phyloP scores from a whole-genome alignment of 2,888 invertebrate species.

The Caenorhabditis becei region DNA sequence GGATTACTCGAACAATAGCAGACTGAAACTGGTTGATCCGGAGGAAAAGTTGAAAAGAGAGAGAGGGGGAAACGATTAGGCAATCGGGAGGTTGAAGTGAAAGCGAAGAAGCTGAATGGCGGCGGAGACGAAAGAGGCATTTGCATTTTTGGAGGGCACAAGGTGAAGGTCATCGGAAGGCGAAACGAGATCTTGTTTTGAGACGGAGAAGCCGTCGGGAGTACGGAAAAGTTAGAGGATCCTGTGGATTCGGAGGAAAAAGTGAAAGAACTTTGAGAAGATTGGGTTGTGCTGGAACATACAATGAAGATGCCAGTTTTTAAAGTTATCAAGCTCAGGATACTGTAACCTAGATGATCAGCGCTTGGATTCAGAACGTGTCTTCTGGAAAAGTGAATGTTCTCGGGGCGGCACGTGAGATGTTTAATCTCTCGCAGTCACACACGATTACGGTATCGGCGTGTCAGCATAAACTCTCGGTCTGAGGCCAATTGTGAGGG shows the following conservation, averaged over 20 bases:
- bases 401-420: no score
- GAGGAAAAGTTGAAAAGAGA: constrained; percentile 18
- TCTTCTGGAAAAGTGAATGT: background rate
- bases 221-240: background rate
- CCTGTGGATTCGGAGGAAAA: no score
- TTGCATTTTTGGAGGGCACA: constrained; percentile 6
- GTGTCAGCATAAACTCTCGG: constrained; percentile 5
- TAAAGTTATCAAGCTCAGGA: no score
- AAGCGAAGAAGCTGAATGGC: constrained; percentile 14
- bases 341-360: no score
- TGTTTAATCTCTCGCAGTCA: background rate
- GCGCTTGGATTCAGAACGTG: no score
- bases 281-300: no score
- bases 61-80: constrained; percentile 13
- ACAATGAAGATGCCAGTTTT: no score
- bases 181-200: constrained; percentile 7
- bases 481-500: constrained; percentile 19
- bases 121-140: background rate
- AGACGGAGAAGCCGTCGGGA: constrained; percentile 19
- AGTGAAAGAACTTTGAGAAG: no score
- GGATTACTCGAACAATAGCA: constrained; percentile 13
- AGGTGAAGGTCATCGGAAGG: constrained; percentile 19
- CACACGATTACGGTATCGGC: background rate
- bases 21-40: constrained; percentile 42
- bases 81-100: constrained; percentile 25